A percentile compares a stretch with the other conserved stretches of the same genome.
These are phyloP conservation scores for Mystacides longicornis DNA, from an alignment of 2,888 invertebrate genomes.

Conservation along the genomic window DNA sequence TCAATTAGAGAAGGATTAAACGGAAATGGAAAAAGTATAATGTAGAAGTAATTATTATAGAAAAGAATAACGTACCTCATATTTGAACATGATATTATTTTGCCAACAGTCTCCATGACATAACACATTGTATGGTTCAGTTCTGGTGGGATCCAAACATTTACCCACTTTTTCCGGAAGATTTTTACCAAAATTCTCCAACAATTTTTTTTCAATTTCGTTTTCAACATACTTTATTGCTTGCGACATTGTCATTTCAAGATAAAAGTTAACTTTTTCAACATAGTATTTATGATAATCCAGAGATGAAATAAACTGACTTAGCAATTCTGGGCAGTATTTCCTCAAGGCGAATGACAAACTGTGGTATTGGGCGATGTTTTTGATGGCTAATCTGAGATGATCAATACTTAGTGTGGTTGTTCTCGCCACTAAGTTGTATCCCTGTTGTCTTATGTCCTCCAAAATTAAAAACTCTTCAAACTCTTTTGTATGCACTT, in stretches of 20 bases:
- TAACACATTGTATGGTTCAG: conserved; percentile 11
- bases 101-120: conserved; percentile 19
- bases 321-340: conserved; percentile 28
- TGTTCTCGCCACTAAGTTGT: conserved; percentile 14
- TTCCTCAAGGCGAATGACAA: conserved; percentile 29
- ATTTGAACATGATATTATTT: conserved; percentile 35
- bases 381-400: conserved; percentile 27
- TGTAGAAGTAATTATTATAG: no score
- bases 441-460: conserved; percentile 7
- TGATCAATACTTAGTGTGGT: conserved; percentile 30
- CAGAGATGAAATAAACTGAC: conserved; percentile 23
- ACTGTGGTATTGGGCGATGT: conserved; percentile 32
- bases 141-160: not conserved
- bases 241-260: not conserved
- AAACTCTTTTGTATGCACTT: not conserved
- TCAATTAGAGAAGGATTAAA: no score
- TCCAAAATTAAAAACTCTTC: conserved; percentile 28
- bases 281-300: not conserved
- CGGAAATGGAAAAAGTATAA: no score
- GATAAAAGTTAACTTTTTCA: not conserved
- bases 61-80: conserved; percentile 33
- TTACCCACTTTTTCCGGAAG: conserved; percentile 1
- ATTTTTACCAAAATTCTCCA: conserved; percentile 4
- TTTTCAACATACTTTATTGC: conserved; percentile 2
- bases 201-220: not conserved